Evolutionary conservation across 2,797 vertebrate species (phyloP).

Genomic region (Hypotaenidia philippensis): DNA sequence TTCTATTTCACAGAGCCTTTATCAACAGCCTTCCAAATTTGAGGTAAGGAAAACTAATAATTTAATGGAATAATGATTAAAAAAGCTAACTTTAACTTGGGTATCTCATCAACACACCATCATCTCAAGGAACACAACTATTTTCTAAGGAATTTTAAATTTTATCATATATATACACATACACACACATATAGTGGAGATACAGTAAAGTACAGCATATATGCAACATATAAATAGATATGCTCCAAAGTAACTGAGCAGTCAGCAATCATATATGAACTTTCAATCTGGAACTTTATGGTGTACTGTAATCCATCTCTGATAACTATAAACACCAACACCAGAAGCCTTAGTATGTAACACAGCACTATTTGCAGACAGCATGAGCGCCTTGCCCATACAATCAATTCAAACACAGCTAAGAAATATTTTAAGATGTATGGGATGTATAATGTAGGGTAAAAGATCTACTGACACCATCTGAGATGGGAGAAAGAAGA

Average conservation of each 20-base stretch:
- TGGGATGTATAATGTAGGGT: background rate
- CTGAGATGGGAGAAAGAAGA: background rate
- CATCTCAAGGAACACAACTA: background rate
- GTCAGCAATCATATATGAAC: background rate
- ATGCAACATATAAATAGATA: background rate
- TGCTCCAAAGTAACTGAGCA: background rate
- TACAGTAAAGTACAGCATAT: background rate
- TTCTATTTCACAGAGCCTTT: background rate
- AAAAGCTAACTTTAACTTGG: background rate
- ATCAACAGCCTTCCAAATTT: background rate
- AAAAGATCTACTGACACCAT: background rate
- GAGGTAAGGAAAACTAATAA: background rate
- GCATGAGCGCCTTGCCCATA: background rate
- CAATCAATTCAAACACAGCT: conserved; percentile 19
- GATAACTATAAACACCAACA: background rate
- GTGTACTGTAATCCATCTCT: background rate
- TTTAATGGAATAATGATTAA: background rate
- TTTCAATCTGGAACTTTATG: background rate
- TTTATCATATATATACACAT: fast-evolving
- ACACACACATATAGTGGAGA: background rate
- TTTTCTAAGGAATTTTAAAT: background rate
- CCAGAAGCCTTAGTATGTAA: background rate
- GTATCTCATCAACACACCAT: background rate
- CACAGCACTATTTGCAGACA: background rate
- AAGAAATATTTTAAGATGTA: background rate